Percentiles rank a stretch among this genome's conserved stretches.
These are phyloP conservation scores for Bombus fervidus DNA, from an alignment of 1,140 invertebrate genomes.

Conservation along the genomic window DNA sequence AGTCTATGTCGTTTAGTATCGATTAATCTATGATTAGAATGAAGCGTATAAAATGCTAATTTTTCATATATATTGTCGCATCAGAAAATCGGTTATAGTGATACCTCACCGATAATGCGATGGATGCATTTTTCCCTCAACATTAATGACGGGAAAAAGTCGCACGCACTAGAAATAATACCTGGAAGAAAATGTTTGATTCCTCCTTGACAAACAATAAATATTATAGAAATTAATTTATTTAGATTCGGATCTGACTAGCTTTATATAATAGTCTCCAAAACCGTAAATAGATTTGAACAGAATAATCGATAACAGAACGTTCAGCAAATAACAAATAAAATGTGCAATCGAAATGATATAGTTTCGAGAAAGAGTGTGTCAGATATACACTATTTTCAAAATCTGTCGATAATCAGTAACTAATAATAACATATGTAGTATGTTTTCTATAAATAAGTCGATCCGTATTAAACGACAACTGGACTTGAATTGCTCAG, in stretches of 20 bases:
- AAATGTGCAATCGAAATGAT: neutral
- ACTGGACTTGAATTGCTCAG: slow-evolving; percentile 46
- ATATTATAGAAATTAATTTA: neutral
- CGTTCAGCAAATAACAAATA: neutral
- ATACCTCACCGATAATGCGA: slow-evolving; percentile 9
- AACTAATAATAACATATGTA: neutral
- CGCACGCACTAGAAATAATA: neutral
- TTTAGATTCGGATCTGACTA: neutral
- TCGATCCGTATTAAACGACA: slow-evolving; percentile 36
- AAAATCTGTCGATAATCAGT: neutral
- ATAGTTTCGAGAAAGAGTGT: neutral
- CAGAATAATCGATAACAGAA: neutral
- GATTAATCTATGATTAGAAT: slow-evolving; percentile 10
- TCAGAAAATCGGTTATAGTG: slow-evolving; percentile 3
- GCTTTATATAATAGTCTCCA: neutral
- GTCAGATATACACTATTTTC: too few relatives aligned
- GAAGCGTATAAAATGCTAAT: slow-evolving; percentile 22
- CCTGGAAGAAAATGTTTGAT: slow-evolving; percentile 51
- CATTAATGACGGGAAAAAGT: neutral
- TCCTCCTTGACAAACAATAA: neutral
- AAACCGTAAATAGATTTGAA: neutral
- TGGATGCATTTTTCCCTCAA: neutral
- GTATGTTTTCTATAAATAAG: neutral
- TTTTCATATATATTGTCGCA: slow-evolving; percentile 11
- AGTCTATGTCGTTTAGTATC: slow-evolving; percentile 48